Conservation (phyloP, 2,888 invertebrate genomes). For the Diadromus collaris region DNA sequence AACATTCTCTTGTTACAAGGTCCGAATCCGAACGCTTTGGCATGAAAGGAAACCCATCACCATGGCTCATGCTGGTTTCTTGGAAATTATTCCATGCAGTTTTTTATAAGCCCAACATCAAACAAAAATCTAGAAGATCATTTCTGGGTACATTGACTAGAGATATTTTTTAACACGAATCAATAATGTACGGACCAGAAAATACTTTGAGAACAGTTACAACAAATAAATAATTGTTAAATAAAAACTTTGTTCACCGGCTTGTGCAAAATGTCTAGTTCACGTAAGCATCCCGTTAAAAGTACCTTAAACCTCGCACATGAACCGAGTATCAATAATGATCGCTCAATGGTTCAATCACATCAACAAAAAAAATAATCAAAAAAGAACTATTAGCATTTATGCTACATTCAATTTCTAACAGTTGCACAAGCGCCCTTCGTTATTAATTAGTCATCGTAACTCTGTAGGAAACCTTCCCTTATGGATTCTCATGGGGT, state of each 20-base stretch:
- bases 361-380: conserved; percentile 10
- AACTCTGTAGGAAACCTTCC: conserved; percentile 16
- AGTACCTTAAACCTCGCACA: not conserved
- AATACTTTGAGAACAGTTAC: conserved; percentile 59
- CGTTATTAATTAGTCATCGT: conserved; percentile 23
- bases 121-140: conserved; percentile 31
- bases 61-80: conserved; percentile 47
- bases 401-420: conserved; percentile 34
- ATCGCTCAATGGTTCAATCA: not conserved
- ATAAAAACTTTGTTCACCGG: not conserved
- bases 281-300: not conserved
- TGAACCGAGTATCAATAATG: not conserved
- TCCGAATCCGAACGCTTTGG: not conserved
- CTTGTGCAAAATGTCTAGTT: not conserved
- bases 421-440: conserved; percentile 25
- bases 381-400: not conserved
- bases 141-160: not conserved
- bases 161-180: not conserved
- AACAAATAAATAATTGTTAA: not conserved
- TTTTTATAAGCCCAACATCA: conserved; percentile 31
- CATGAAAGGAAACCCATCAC: conserved; percentile 37
- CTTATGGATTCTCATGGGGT: not conserved
- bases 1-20: conserved; percentile 49
- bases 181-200: conserved; percentile 28
- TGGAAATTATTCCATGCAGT: conserved; percentile 34